phyloP scores from a whole-genome alignment of 2,888 invertebrate genomes.

The Elmis aenea region DNA sequence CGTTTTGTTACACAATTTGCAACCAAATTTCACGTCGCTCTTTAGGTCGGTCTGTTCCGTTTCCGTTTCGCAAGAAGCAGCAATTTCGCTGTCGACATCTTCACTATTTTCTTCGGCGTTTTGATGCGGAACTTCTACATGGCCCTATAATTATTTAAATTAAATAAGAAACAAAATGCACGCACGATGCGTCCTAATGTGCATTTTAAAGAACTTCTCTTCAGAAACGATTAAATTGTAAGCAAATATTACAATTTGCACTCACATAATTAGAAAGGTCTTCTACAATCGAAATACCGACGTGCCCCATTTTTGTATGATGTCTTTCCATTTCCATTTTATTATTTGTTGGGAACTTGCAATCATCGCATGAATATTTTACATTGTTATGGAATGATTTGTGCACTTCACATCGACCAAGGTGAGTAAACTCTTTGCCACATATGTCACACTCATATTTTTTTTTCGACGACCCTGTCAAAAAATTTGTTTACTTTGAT shows the following conservation, averaged over 20 bases:
- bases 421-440: slow-evolving; percentile 50
- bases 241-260: too few relatives aligned
- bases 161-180: too few relatives aligned
- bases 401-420: slow-evolving; percentile 51
- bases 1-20: slow-evolving; percentile 56
- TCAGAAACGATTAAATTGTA: too few relatives aligned
- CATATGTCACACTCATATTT: slow-evolving; percentile 52
- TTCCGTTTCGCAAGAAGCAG: background rate
- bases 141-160: slow-evolving; percentile 20
- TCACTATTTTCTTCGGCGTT: background rate
- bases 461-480: slow-evolving; percentile 23
- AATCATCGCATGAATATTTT: slow-evolving; percentile 53
- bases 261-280: slow-evolving; percentile 36
- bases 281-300: slow-evolving; percentile 50
- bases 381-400: slow-evolving; percentile 58
- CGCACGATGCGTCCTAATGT: too few relatives aligned
- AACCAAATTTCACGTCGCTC: slow-evolving; percentile 35
- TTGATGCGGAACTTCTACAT: slow-evolving; percentile 20
- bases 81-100: background rate
- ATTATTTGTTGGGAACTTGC: slow-evolving; percentile 40
- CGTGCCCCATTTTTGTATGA: slow-evolving; percentile 53
- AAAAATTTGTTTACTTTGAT: slow-evolving; percentile 1
- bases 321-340: slow-evolving; percentile 53
- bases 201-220: too few relatives aligned
- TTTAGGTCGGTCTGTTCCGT: slow-evolving; percentile 5